A percentile compares a stretch with the other conserved stretches of the same genome.
Conservation (phyloP, 2,797 vertebrate genomes). For the Spinibarbus caldwelli region DNA sequence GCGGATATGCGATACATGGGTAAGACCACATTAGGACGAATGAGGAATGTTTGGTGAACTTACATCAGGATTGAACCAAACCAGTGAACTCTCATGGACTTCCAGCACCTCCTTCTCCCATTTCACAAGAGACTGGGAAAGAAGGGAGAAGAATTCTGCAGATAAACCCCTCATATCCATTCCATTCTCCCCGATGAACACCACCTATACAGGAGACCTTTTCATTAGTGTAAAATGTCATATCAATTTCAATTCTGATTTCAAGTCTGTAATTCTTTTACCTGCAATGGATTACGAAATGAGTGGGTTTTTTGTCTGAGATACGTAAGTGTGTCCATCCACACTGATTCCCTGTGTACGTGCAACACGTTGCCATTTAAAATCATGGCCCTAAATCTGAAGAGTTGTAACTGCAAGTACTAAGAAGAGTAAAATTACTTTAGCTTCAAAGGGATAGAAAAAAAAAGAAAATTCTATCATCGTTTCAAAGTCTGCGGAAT, state of each 20-base stretch:
- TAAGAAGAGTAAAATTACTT: background rate
- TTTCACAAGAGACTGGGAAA: slow-evolving; percentile 60
- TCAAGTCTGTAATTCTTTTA: slow-evolving; percentile 1
- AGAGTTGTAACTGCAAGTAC: rapidly evolving
- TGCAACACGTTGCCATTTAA: background rate
- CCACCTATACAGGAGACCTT: slow-evolving; percentile 63
- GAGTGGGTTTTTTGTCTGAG: slow-evolving; percentile 2
- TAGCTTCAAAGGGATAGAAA: background rate
- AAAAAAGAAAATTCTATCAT: too few species aligned
- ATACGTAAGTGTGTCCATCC: slow-evolving; percentile 49
- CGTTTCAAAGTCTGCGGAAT: too few species aligned
- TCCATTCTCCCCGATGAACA: slow-evolving; percentile 59
- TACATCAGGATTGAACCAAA: slow-evolving; percentile 70
- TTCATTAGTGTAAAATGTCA: background rate
- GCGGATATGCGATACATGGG: background rate
- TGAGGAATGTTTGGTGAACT: background rate
- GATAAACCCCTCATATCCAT: slow-evolving; percentile 11
- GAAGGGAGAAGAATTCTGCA: slow-evolving; percentile 69
- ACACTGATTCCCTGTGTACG: slow-evolving; percentile 38
- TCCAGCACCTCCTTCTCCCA: slow-evolving; percentile 47
- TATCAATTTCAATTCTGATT: background rate
- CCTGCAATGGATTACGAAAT: slow-evolving; percentile 20
- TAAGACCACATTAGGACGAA: background rate
- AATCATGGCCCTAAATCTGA: background rate
- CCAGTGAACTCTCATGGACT: slow-evolving; percentile 50